Base-by-base conservation (phyloP, 2,113 vertebrate genomes). In the Trogon surrucura region DNA sequence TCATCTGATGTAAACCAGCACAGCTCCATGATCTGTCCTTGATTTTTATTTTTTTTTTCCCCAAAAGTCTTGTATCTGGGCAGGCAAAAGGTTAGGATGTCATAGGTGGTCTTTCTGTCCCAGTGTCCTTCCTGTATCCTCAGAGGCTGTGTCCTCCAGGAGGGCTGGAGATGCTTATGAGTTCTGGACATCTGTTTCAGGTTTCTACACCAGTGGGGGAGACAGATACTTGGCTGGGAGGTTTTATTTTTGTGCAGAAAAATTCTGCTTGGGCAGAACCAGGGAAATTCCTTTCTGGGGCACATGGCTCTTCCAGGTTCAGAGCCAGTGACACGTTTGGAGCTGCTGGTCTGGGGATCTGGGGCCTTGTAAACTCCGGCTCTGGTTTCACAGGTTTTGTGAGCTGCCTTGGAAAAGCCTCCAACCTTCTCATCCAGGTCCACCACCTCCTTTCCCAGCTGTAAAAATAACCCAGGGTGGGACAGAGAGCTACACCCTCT, bases 381-480 rank as follows among this genome's bases (percentile, higher is more conserved):
- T 97, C 71, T 93, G 11, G 2, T 93, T 92, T 92, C 80, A 72
- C 80, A 93, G 53, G 57, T 93, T 94, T 88, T 94, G 89, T 91
- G 91, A 84, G 66, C 58, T 89, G 80, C 41, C 45, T 82, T 94
- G 91, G 85, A 95, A 94, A 93, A 88, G 60, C 61, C 88, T 95
- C 32, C 51, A 88, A 57, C 50, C 47, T n/a, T 96, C 85, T 89
- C 0, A 0, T 70, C 84, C 85, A n/a, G 61, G 64, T 84, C 85
- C 84, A 80, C 85, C 57, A 70, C 85, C 89, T 94, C 64, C 73
- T 73, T 79, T 89, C 58, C 56, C 71, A 95, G 95, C 96, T 95
- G 96, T 95, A 89, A 97, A 97, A 97, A 97, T 96, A 96, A 95
- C 93, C 57, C 62, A 89, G 83, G 67, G 88, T 95, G 78, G 38